A percentile compares a stretch with the other conserved stretches of the same genome.
Evolutionary conservation across 53 echinoderm and acorn worm genomes (phyloP).

Genomic region (Apostichopus leukothele): DNA sequence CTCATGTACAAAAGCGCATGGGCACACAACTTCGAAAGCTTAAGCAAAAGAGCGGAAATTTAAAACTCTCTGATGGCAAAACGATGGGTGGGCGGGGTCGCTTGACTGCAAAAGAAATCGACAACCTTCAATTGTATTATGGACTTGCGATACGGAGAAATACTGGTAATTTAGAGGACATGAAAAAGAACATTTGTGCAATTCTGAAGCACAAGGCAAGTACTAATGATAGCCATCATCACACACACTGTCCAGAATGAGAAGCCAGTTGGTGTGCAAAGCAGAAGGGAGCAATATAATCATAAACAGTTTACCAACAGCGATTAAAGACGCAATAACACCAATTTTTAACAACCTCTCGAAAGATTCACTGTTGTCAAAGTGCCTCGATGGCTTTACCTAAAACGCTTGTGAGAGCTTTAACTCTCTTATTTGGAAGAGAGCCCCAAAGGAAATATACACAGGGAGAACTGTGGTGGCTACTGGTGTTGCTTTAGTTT

Average conservation of each 20-base stretch:
- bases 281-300: background rate
- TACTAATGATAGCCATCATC: background rate
- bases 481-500: constrained; percentile 30
- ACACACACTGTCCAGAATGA: background rate
- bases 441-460: constrained; percentile 11
- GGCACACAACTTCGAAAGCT: too few species aligned
- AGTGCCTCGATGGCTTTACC: constrained; percentile 38
- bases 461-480: background rate
- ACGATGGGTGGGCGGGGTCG: too few species aligned
- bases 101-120: background rate
- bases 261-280: constrained; percentile 42
- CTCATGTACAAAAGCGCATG: too few species aligned
- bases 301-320: constrained; percentile 32
- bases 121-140: background rate
- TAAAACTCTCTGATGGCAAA: too few species aligned
- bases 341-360: constrained; percentile 1
- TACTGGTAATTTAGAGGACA: background rate
- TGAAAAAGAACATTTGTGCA: background rate
- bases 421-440: constrained; percentile 35
- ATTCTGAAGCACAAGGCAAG: background rate
- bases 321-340: constrained; percentile 6
- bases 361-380: background rate
- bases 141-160: background rate
- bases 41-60: too few species aligned
- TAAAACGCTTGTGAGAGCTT: constrained; percentile 34